Conservation (phyloP, 2,113 vertebrate genomes). For the Psittacula cyanocephala region DNA sequence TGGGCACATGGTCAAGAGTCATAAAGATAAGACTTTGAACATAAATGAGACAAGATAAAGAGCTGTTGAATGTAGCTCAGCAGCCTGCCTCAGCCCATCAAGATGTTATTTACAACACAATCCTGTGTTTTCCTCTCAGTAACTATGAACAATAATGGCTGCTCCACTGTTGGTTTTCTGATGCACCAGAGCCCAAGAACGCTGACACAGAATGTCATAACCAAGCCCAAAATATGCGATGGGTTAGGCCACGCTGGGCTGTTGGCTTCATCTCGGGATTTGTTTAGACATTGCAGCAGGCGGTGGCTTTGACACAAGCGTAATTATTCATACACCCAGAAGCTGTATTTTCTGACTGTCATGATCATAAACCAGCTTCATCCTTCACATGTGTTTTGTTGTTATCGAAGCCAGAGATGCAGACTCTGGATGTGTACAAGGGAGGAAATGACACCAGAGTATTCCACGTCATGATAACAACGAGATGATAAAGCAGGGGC, state of each 20-base stretch:
- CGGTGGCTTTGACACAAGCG: not conserved
- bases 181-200: not conserved
- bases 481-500: not conserved
- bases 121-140: not conserved
- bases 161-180: not conserved
- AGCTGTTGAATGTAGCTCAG: not conserved
- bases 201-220: not conserved
- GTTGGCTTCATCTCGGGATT: not conserved
- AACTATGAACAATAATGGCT: not conserved
- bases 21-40: constrained; percentile 32
- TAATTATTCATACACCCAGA: not conserved
- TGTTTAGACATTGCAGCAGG: not conserved
- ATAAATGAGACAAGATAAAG: constrained; percentile 13
- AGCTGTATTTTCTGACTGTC: not conserved
- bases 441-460: not conserved
- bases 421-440: not conserved
- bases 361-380: not conserved
- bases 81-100: not conserved
- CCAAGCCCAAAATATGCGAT: not conserved
- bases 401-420: not conserved
- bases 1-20: not conserved
- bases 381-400: not conserved
- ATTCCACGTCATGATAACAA: not conserved
- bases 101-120: not conserved
- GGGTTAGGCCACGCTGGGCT: not conserved